Evolutionary conservation across 2,888 invertebrate species (phyloP).

Genomic region (Eristalis pertinax): DNA sequence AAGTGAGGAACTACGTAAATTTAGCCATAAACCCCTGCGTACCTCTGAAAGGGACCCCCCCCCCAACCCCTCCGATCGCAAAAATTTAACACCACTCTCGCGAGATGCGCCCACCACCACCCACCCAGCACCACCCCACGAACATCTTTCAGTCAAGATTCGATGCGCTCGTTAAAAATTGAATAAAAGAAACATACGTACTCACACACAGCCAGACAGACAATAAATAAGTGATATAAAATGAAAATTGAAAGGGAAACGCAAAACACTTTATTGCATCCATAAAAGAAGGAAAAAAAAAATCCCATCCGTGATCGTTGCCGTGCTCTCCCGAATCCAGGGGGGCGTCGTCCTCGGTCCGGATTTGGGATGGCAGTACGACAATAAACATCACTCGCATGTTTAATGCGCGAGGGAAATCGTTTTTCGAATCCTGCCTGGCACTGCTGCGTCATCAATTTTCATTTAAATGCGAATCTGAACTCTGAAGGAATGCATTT

Average conservation of each 20-base stretch:
- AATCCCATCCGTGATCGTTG: background rate
- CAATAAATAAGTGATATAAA: conserved; percentile 48
- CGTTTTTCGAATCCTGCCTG: conserved; percentile 30
- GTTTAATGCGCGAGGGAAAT: conserved; percentile 56
- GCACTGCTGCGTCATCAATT: conserved; percentile 44
- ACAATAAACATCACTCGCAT: conserved; percentile 51
- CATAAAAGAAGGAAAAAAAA: conserved; percentile 31
- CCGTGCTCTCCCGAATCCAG: conserved; percentile 4
- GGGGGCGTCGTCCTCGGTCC: background rate
- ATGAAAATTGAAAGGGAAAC: conserved; percentile 59
- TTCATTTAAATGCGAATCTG: conserved; percentile 47
- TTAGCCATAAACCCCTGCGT: background rate
- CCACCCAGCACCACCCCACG: background rate
- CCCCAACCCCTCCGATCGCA: background rate
- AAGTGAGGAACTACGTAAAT: conserved; percentile 9
- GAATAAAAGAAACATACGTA: conserved; percentile 57
- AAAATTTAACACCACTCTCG: background rate
- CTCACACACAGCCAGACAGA: conserved; percentile 11
- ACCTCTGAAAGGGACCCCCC: background rate
- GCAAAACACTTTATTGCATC: conserved; percentile 67
- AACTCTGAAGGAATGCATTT: conserved; percentile 44
- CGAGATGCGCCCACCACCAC: background rate
- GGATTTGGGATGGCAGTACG: background rate
- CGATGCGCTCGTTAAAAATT: conserved; percentile 65
- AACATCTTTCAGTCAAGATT: conserved; percentile 41